phyloP scores from a whole-genome alignment of 2,888 invertebrate genomes.

The Heliconius erato region DNA sequence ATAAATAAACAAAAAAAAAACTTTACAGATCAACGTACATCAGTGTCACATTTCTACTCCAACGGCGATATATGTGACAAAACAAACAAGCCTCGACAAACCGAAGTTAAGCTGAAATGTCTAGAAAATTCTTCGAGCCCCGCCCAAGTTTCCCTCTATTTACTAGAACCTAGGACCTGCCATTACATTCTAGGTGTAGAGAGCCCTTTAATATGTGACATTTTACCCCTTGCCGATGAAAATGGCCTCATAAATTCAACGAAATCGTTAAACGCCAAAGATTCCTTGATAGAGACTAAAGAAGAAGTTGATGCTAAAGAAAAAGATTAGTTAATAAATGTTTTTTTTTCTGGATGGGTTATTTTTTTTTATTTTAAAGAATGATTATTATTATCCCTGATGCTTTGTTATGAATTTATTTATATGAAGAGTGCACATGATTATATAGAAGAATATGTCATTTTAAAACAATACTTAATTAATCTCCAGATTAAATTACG shows the following conservation, averaged over 20 bases:
- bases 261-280: conserved; percentile 54
- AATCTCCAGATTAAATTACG: too few species aligned
- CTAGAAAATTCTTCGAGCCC: conserved; percentile 89
- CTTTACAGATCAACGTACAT: conserved; percentile 85
- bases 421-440: too few species aligned
- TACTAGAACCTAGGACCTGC: conserved; percentile 96
- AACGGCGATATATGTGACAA: conserved; percentile 95
- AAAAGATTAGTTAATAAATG: conserved; percentile 60
- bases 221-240: conserved; percentile 92
- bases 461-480: too few species aligned
- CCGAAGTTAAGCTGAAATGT: conserved; percentile 95
- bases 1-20: not conserved
- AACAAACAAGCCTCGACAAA: conserved; percentile 91
- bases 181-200: conserved; percentile 98
- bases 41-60: conserved; percentile 94
- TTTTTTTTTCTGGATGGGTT: conserved; percentile 9
- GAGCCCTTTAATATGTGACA: conserved; percentile 95
- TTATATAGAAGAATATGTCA: too few species aligned
- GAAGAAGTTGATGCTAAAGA: conserved; percentile 58
- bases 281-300: conserved; percentile 54
- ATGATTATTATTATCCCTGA: too few species aligned
- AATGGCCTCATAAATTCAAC: conserved; percentile 87
- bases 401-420: too few species aligned
- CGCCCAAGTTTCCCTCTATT: conserved; percentile 93
- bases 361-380: conserved; percentile 6